Evolutionary conservation across 2,797 vertebrate species (phyloP), one percentile per base, ranked within the genome.

Genomic region (Octomys mimax): DNA sequence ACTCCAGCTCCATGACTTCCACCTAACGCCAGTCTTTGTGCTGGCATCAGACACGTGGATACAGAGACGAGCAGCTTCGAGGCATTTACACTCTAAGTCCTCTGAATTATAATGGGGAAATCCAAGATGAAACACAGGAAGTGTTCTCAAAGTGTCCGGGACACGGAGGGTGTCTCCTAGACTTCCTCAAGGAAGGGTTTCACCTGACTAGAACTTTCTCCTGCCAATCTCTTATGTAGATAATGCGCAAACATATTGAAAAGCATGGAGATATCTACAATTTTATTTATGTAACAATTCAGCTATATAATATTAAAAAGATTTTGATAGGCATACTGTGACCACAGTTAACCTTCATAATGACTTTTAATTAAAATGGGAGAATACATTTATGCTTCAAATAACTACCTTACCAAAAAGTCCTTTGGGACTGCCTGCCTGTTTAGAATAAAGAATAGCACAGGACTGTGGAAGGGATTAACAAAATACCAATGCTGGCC

Each of bases 301-400:
- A 94, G 77, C n/a, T 94, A 59, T 46, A 91, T 87, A 94, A 87
- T 57, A 88, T 93, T 96, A 70, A 92, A 95, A 92, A 86, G 59
- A 39, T 80, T 94, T 96, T 96, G 94, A 97, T 92, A 90, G 94
- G 59, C 78, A 96, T 90, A 78, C 46, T 89, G 96, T 97, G 94
- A 97, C 93, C 79, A 92, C 92, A 94, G 95, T 66, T 73, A 96
- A 95, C 71, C 46, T 93, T 96, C n/a, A 81, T 62, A 95, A 77
- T 79, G 86, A 83, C 89, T 79, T 97, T 97, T 97, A 95, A 95
- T 97, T 97, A 97, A 96, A 97, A 95, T 93, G 46, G 31, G 68
- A 7, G 94, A 93, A 86, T 88, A 62, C 19, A 39, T 93, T 85
- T 96, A n/a, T 64, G 82, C 49, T 95, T 13, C 49, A 86, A 93